These are phyloP conservation scores for Drosophila elegans DNA, from an alignment of 1,140 invertebrate species.

Conservation along the genomic window DNA sequence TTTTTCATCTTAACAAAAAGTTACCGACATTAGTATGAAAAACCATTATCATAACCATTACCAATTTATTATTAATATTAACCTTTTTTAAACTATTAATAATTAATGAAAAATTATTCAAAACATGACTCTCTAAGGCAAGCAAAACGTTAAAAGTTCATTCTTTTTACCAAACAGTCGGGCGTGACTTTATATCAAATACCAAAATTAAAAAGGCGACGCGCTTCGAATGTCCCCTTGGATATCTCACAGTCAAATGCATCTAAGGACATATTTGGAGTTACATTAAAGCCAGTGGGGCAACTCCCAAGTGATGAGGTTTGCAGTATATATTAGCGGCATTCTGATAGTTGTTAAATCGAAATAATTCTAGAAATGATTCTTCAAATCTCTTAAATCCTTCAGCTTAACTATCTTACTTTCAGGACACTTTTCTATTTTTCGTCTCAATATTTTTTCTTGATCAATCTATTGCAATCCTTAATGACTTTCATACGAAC, in stretches of 20 bases:
- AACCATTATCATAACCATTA: no score
- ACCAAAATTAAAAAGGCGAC: conserved; percentile 34
- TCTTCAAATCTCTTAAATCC: not conserved
- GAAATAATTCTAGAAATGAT: not conserved
- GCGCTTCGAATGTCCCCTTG: not conserved
- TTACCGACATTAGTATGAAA: no score
- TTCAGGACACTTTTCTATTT: not conserved
- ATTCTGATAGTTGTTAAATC: not conserved
- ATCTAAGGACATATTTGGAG: conserved; percentile 60
- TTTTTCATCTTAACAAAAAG: no score
- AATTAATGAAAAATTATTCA: not conserved
- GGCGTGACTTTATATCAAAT: conserved; percentile 34
- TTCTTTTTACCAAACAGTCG: conserved; percentile 33
- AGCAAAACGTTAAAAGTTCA: conserved; percentile 2
- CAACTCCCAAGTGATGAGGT: conserved; percentile 46
- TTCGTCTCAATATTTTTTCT: not conserved
- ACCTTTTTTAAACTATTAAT: no score
- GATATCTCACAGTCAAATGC: conserved; percentile 28
- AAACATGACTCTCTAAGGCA: not conserved
- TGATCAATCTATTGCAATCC: not conserved
- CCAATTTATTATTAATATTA: no score
- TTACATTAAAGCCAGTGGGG: conserved; percentile 50
- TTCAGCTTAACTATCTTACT: not conserved
- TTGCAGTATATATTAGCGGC: conserved; percentile 16
- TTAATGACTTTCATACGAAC: not conserved